phyloP scores from a whole-genome alignment of 2,113 vertebrate species.

The Campylorhamphus procurvoides region DNA sequence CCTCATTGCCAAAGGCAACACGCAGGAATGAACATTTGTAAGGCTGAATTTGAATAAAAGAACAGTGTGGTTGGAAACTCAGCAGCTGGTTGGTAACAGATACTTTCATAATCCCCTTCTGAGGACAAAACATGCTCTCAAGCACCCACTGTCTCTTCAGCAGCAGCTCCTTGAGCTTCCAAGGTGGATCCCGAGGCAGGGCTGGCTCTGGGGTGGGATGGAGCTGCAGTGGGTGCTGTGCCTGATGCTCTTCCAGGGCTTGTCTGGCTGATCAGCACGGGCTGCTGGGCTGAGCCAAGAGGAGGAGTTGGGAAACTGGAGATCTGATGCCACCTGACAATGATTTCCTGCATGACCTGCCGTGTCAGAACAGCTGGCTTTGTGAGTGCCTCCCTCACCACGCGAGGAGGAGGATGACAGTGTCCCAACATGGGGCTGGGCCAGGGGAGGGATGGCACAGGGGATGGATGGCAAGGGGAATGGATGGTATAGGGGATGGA shows the following conservation, averaged over 20 bases:
- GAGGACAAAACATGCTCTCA: rapidly evolving
- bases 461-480: too few relatives aligned
- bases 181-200: not conserved
- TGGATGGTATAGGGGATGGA: too few relatives aligned
- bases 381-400: not conserved
- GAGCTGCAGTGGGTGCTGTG: not conserved
- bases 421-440: rapidly evolving
- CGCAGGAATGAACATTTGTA: not conserved
- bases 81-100: not conserved
- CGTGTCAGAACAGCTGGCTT: too few relatives aligned
- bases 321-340: not conserved
- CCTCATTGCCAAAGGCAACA: not conserved
- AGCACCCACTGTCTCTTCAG: not conserved
- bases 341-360: not conserved
- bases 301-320: not conserved
- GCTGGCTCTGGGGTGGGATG: not conserved
- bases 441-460: not conserved
- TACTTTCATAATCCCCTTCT: not conserved
- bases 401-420: rapidly evolving
- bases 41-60: not conserved
- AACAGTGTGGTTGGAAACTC: not conserved
- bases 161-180: not conserved
- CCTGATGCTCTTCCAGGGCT: not conserved
- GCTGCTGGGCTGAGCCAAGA: not conserved
- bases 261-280: not conserved